These are phyloP conservation scores for Zalophus californianus DNA, from an alignment of 2,797 vertebrate species.

Conservation along the genomic window DNA sequence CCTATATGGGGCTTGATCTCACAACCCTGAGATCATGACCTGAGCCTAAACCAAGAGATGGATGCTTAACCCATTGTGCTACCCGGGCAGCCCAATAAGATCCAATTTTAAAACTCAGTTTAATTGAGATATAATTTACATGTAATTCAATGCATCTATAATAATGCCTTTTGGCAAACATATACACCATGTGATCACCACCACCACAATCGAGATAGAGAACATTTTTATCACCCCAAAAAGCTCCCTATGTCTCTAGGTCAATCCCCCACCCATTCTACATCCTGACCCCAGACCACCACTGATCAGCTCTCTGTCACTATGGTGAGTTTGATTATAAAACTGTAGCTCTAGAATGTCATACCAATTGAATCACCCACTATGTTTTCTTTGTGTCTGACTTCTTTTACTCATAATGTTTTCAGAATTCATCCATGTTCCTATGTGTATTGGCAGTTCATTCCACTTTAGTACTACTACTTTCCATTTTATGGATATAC, in stretches of 20 bases:
- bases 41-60: background rate
- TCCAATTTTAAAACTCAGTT: background rate
- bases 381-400: background rate
- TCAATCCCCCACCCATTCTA: background rate
- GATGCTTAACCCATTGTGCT: background rate
- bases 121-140: background rate
- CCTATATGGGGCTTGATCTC: background rate
- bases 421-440: slow-evolving; percentile 21
- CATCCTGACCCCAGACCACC: background rate
- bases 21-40: background rate
- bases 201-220: background rate
- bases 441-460: background rate
- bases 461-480: background rate
- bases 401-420: background rate
- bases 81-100: background rate
- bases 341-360: background rate
- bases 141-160: background rate
- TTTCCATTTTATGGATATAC: background rate
- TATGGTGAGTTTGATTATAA: background rate
- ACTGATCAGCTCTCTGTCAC: background rate
- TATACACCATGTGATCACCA: background rate
- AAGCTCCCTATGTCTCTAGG: background rate
- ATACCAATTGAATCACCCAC: background rate
- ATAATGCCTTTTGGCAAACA: slow-evolving; percentile 26
- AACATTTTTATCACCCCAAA: background rate